A percentile compares a stretch with the other conserved stretches of the same genome.
Conservation (phyloP, 2,888 invertebrate genomes). For the Tyria jacobaeae region DNA sequence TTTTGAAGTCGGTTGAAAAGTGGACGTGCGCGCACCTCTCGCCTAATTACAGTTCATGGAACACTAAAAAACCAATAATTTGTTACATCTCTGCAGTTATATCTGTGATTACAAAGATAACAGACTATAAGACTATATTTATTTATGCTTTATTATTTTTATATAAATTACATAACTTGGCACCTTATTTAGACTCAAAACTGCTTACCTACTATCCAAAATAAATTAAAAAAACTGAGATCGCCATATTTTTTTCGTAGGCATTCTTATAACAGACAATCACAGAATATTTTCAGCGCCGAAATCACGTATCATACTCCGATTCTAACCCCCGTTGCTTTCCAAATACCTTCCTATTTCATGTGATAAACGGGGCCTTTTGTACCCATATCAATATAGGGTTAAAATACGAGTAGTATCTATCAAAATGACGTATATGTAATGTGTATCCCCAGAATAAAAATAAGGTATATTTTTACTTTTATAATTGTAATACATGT, state of each 20-base stretch:
- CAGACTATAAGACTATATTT: no score
- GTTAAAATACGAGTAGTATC: conserved; percentile 47
- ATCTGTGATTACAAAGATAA: no score
- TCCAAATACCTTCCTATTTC: conserved; percentile 48
- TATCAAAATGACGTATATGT: conserved; percentile 43
- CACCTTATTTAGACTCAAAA: no score
- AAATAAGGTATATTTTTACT: conserved; percentile 22
- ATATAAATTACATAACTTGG: no score
- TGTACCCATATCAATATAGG: conserved; percentile 49
- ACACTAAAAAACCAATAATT: no score
- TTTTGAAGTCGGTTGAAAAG: no score
- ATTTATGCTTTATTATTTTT: no score
- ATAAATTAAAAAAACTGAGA: neutral
- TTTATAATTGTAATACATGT: conserved; percentile 3
- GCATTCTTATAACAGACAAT: conserved; percentile 17
- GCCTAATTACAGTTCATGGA: no score
- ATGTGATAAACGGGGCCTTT: conserved; percentile 48
- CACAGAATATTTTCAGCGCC: conserved; percentile 10
- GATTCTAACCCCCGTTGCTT: conserved; percentile 37
- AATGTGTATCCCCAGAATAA: conserved; percentile 15
- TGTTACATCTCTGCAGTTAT: no score
- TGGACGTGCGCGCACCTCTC: no score
- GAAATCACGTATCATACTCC: conserved; percentile 44
- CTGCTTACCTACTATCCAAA: neutral
- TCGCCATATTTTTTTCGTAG: conserved; percentile 12